phyloP scores from a whole-genome alignment of 2,113 vertebrate species.

The Phasianus colchicus region DNA sequence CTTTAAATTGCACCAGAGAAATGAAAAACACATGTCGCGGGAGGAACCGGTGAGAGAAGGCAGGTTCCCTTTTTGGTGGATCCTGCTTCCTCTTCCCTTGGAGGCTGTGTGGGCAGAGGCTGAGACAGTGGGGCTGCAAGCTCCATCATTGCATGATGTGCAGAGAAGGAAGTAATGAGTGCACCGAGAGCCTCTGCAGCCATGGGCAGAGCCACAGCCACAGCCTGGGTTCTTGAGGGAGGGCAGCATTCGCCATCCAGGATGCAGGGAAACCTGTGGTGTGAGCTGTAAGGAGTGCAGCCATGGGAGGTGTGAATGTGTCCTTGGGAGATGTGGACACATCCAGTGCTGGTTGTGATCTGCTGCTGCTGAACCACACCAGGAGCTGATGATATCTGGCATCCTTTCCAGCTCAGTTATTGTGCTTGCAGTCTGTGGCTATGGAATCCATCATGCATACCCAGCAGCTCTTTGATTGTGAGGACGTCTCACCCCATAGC shows the following conservation, averaged over 20 bases:
- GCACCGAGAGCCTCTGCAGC: neutral
- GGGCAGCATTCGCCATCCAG: accelerated
- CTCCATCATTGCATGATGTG: accelerated
- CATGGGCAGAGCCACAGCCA: accelerated
- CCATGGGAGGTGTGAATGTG: neutral
- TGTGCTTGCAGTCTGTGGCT: neutral
- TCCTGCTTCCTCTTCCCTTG: slow-evolving; percentile 9
- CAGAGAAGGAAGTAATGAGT: neutral
- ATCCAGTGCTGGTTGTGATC: accelerated
- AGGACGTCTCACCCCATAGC: accelerated
- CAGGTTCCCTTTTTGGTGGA: slow-evolving; percentile 40
- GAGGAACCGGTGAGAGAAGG: slow-evolving; percentile 7
- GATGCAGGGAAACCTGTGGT: accelerated
- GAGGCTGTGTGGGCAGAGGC: neutral
- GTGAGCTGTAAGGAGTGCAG: neutral
- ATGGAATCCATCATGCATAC: neutral
- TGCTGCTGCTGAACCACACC: accelerated
- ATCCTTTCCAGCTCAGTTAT: neutral
- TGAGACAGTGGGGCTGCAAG: accelerated
- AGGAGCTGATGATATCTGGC: accelerated
- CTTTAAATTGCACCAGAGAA: slow-evolving; percentile 1
- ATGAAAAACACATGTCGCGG: slow-evolving; percentile 2
- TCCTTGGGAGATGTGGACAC: neutral
- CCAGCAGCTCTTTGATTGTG: neutral
- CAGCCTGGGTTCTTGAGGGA: accelerated